Evolutionary conservation across 2,888 invertebrate species (phyloP).

Genomic region (Heliconius aoede): DNA sequence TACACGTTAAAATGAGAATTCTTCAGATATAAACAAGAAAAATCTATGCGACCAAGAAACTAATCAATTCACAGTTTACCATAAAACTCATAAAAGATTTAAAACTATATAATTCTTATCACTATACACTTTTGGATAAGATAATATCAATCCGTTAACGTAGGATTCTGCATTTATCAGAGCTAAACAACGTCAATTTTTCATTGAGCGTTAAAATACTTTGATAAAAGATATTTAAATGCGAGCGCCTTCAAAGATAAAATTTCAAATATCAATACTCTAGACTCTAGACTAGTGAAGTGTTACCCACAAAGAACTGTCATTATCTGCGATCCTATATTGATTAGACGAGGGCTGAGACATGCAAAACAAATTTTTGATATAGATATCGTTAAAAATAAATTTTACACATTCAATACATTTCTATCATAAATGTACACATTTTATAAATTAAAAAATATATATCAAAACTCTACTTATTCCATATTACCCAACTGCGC

Average conservation of each 20-base stretch:
- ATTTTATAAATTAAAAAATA: background rate
- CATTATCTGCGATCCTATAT: slow-evolving; percentile 9
- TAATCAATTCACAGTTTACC: slow-evolving; percentile 15
- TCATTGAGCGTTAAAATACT: background rate
- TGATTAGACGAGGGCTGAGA: background rate
- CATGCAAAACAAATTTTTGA: background rate
- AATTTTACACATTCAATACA: background rate
- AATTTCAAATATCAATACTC: slow-evolving; percentile 24
- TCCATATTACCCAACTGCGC: background rate
- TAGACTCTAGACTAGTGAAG: background rate
- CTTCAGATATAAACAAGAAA: background rate
- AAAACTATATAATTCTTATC: slow-evolving; percentile 10
- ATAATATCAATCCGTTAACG: background rate
- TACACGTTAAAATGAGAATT: background rate
- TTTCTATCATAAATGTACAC: background rate
- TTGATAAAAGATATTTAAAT: slow-evolving; percentile 19
- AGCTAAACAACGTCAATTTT: background rate
- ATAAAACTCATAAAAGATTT: slow-evolving; percentile 5
- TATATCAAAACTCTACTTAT: background rate
- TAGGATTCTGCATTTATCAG: slow-evolving; percentile 2
- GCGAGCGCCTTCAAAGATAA: background rate
- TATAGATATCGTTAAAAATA: background rate
- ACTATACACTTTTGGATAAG: slow-evolving; percentile 1
- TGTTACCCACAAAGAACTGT: slow-evolving; percentile 12
- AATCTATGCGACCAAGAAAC: slow-evolving; percentile 23